Evolutionary conservation across 2,888 invertebrate species (phyloP), one percentile per base, ranked within the genome.

Genomic region (Lasius fuliginosus): DNA sequence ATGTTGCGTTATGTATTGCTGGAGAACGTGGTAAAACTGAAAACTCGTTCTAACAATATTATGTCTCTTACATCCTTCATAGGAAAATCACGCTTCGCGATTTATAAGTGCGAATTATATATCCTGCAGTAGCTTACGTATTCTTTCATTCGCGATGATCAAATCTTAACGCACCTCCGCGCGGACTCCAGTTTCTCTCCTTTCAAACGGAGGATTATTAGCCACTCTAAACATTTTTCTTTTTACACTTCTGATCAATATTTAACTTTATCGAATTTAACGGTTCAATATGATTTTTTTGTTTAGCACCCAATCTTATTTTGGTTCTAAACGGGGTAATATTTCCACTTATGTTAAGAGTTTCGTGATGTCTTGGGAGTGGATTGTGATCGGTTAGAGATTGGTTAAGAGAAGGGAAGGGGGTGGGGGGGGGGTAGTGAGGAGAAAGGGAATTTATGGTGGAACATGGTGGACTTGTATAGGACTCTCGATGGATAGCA

Each of bases 401-500:
- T 65, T 53, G 8, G 3, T 23, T 11, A 36, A 46, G 79, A 84
- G 84, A 65, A 82, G 68, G 84, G 84, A 65, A 82, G 68, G 84
- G 86, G 84, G 88, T 82, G 76, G 81, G 86, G 89, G 87, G 71
- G 67, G 56, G 82, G 81, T 87, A 73, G 65, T 69, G 60, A 23
- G 42, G 58, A 11, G 11, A 64, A 71, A 76, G 83, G 73, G 53
- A 53, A n/a, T 53, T 53, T 64, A 74, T 67, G 60, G 81, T 49
- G 75, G 56, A 64, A 71, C 30, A 83, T 85, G 86, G 73, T 75
- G 86, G 87, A 88, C 85, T 71, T 60, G 83, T 71, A 40, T 81
- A 87, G 89, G 89, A 86, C 90, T 91, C 90, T 94, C 90, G 91
- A 92, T 93, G 92, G 93, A 91, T 93, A 94, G 94, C 94, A 95